A percentile compares a stretch with the other conserved stretches of the same genome.
Evolutionary conservation across 2,888 invertebrate species (phyloP).

Genomic region (Leuctra nigra): DNA sequence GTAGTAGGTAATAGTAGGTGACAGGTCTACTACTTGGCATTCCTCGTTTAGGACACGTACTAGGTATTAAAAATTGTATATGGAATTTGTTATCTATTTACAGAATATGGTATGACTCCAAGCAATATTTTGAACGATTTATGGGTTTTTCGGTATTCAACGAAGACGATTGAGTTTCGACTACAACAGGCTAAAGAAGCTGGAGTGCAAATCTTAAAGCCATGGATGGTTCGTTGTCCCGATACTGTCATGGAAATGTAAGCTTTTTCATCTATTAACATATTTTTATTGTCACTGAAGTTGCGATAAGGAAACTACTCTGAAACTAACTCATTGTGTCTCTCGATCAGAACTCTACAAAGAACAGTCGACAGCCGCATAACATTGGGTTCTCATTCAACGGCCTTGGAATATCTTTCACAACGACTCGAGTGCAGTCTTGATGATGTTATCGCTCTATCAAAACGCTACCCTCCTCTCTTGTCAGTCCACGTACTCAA

Average conservation of each 20-base stretch:
- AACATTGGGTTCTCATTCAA: slow-evolving; percentile 46
- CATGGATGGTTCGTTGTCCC: slow-evolving; percentile 61
- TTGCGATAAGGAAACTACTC: no score
- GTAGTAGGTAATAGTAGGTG: no score
- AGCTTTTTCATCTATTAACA: slow-evolving; percentile 21
- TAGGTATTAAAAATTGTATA: no score
- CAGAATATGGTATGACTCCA: slow-evolving; percentile 47
- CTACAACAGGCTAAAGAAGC: slow-evolving; percentile 44
- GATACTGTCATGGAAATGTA: slow-evolving; percentile 51
- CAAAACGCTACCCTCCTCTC: slow-evolving; percentile 46
- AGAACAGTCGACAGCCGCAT: slow-evolving; percentile 39
- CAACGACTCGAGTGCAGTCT: slow-evolving; percentile 45
- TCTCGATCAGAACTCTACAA: slow-evolving; percentile 37
- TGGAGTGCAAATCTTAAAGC: slow-evolving; percentile 49
- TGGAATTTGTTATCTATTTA: no score
- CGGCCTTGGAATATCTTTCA: slow-evolving; percentile 48
- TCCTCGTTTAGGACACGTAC: no score
- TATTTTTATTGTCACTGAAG: slow-evolving; percentile 12
- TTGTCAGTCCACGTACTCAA: slow-evolving; percentile 49
- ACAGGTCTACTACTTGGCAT: slow-evolving; percentile 18
- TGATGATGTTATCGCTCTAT: slow-evolving; percentile 45
- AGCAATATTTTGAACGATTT: slow-evolving; percentile 52
- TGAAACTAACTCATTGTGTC: no score
- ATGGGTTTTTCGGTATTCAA: slow-evolving; percentile 56
- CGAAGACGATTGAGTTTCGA: slow-evolving; percentile 46